Evolutionary conservation across 1,140 invertebrate genomes (phyloP).

Genomic region (Drosophila ohnishii): DNA sequence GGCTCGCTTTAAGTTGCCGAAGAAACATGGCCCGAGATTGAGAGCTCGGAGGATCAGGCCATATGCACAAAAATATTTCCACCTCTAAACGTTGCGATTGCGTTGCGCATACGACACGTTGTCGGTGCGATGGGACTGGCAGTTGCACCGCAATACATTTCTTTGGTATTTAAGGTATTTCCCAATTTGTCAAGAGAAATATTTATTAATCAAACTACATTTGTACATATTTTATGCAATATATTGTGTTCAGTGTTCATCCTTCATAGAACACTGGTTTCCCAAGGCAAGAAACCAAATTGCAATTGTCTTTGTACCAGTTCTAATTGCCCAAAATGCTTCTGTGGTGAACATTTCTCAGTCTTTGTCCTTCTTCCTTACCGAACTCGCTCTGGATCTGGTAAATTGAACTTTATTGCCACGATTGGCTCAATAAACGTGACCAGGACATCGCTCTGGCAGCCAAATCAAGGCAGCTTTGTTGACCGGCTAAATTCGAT

Average conservation of each 20-base stretch:
- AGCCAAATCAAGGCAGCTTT: conserved; percentile 51
- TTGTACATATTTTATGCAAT: not conserved
- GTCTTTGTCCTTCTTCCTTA: conserved; percentile 5
- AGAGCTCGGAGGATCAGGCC: conserved; percentile 1
- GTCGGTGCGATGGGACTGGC: not conserved
- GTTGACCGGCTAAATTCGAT: conserved; percentile 52
- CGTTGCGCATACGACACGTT: conserved; percentile 63
- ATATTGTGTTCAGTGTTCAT: not conserved
- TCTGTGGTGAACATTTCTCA: conserved; percentile 19
- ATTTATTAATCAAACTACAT: not conserved
- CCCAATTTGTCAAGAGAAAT: not conserved
- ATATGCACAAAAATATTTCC: conserved; percentile 46
- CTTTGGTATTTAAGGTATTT: not conserved
- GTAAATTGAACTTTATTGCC: conserved; percentile 73
- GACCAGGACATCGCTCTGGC: conserved; percentile 14
- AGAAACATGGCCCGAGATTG: conserved; percentile 5
- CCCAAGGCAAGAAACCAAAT: conserved; percentile 3
- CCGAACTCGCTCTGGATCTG: conserved; percentile 10
- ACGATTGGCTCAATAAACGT: conserved; percentile 47
- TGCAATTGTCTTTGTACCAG: conserved; percentile 14
- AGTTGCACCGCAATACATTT: not conserved
- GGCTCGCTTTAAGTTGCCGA: conserved; percentile 39
- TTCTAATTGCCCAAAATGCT: conserved; percentile 59
- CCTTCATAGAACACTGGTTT: not conserved
- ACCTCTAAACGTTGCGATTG: conserved; percentile 29